Evolutionary conservation across 2,888 invertebrate species (phyloP).

Genomic region (Melinaea menophilus): DNA sequence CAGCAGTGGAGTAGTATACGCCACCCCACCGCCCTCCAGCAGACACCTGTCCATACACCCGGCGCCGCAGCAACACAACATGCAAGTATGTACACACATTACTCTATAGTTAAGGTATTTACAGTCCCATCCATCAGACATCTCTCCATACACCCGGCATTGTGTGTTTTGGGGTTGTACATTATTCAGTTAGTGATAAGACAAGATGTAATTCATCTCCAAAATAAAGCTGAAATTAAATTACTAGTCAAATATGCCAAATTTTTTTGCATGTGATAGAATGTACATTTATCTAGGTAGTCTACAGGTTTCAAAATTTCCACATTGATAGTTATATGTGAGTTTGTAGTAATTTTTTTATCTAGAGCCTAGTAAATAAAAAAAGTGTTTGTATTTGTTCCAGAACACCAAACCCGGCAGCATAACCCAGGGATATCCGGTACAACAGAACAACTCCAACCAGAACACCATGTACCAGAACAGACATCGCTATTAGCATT

Average conservation of each 20-base stretch:
- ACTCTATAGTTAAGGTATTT: not conserved
- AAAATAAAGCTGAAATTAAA: no score
- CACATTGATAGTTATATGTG: no score
- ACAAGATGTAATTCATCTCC: no score
- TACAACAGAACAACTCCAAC: conserved; percentile 80
- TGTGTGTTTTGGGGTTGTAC: no score
- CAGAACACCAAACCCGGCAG: conserved; percentile 87
- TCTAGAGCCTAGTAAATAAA: no score
- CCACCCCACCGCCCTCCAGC: conserved; percentile 56
- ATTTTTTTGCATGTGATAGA: no score
- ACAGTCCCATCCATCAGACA: not conserved
- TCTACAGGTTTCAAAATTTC: no score
- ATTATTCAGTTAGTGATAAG: no score
- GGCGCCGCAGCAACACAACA: conserved; percentile 53
- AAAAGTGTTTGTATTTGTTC: conserved; percentile 22
- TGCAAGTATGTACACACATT: conserved; percentile 50
- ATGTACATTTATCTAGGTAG: no score
- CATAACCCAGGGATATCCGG: conserved; percentile 91
- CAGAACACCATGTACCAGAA: conserved; percentile 68
- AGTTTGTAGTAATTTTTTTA: no score
- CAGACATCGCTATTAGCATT: conserved; percentile 66
- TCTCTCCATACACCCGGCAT: no score
- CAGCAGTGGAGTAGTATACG: conserved; percentile 60
- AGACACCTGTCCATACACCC: conserved; percentile 62
- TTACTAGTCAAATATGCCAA: no score